These are phyloP conservation scores for Quadriops clusia DNA, from an alignment of 2,888 invertebrate species.

Conservation along the genomic window DNA sequence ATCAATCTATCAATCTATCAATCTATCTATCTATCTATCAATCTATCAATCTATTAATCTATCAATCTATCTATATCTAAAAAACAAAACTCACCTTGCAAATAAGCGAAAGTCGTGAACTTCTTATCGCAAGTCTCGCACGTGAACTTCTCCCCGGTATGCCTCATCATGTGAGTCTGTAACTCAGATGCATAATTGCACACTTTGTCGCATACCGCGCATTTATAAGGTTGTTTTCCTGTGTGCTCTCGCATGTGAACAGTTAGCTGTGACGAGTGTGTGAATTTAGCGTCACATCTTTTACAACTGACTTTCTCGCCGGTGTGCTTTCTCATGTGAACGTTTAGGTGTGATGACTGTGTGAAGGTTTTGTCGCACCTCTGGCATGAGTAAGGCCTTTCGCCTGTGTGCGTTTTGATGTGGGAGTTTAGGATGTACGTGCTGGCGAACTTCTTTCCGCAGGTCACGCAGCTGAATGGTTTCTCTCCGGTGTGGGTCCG, in stretches of 20 bases:
- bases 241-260: constrained; percentile 35
- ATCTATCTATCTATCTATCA: too few species aligned
- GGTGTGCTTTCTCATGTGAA: constrained; percentile 46
- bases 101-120: constrained; percentile 30
- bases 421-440: constrained; percentile 48
- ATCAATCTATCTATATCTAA: too few species aligned
- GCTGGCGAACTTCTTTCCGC: constrained; percentile 44
- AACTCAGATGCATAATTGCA: constrained; percentile 31
- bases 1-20: too few species aligned
- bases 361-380: constrained; percentile 48
- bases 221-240: constrained; percentile 33
- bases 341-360: constrained; percentile 47
- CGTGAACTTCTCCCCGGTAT: constrained; percentile 30
- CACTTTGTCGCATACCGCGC: constrained; percentile 31
- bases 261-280: constrained; percentile 33
- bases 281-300: constrained; percentile 30
- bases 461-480: constrained; percentile 29
- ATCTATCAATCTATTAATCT: too few species aligned
- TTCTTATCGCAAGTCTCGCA: constrained; percentile 32
- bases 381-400: constrained; percentile 46
- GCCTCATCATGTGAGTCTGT: constrained; percentile 31
- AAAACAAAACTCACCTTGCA: too few species aligned
- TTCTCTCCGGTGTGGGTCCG: constrained; percentile 34
- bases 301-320: constrained; percentile 38
- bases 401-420: constrained; percentile 50